phyloP scores from a whole-genome alignment of 2,113 vertebrate genomes.

The Entosphenus tridentatus region DNA sequence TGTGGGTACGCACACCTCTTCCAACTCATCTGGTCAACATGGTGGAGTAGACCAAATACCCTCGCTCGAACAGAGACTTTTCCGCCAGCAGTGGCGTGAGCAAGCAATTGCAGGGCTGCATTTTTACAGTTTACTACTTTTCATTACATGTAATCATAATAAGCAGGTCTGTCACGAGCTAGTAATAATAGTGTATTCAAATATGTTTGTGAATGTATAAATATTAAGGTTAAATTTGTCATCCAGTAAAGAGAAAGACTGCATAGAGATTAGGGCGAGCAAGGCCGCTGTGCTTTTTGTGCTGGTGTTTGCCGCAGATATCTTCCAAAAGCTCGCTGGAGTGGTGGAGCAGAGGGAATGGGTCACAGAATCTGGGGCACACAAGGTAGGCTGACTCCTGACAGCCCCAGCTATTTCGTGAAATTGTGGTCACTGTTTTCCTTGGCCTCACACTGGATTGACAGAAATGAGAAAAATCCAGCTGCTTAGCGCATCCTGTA shows the following conservation, averaged over 20 bases:
- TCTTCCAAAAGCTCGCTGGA: constrained; percentile 54
- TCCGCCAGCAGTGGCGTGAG: too few species aligned
- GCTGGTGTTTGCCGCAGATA: constrained; percentile 22
- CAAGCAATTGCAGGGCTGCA: too few species aligned
- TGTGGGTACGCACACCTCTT: too few species aligned
- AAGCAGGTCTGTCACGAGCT: background rate
- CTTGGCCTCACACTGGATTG: background rate
- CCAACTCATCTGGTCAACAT: too few species aligned
- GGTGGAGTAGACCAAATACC: too few species aligned
- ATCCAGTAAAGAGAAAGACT: background rate
- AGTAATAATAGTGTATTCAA: background rate
- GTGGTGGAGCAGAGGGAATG: constrained; percentile 35
- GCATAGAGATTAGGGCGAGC: background rate
- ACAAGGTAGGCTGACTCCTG: constrained; percentile 25
- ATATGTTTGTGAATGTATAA: background rate
- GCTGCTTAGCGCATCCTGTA: background rate
- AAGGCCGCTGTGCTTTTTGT: background rate
- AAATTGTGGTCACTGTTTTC: background rate
- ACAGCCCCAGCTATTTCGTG: constrained; percentile 1
- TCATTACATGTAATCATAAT: too few species aligned
- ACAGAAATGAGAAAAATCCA: background rate
- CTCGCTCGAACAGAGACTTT: too few species aligned
- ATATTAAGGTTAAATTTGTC: background rate
- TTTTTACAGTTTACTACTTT: too few species aligned
- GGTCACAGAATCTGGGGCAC: constrained; percentile 33